Conservation (phyloP, 2,888 invertebrate species). For the Criorhina ranunculi region DNA sequence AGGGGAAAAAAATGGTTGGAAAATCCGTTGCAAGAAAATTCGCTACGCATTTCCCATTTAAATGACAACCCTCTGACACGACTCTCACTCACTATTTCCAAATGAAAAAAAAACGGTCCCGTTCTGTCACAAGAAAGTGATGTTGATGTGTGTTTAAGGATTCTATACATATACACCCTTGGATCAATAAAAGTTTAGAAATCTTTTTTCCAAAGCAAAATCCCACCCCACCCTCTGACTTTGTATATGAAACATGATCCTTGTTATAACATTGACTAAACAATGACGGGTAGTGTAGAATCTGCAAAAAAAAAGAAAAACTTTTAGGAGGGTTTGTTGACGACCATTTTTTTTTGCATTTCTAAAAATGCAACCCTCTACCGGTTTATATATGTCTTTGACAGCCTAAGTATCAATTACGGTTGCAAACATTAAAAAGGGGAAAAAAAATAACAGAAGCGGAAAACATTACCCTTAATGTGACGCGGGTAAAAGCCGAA, state of each 20-base stretch:
- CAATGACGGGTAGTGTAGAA: constrained; percentile 35
- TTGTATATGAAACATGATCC: constrained; percentile 24
- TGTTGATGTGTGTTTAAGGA: constrained; percentile 53
- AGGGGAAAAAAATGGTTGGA: constrained; percentile 30
- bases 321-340: constrained; percentile 1
- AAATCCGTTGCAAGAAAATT: constrained; percentile 58
- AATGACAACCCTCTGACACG: constrained; percentile 44
- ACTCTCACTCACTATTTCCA: constrained; percentile 50
- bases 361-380: constrained; percentile 70
- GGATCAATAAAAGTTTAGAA: constrained; percentile 18
- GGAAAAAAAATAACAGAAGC: constrained; percentile 44
- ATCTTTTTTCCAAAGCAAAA: constrained; percentile 13
- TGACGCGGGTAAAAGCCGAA: constrained; percentile 23
- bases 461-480: constrained; percentile 50
- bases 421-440: constrained; percentile 13
- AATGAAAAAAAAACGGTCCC: constrained; percentile 32
- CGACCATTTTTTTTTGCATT: constrained; percentile 54
- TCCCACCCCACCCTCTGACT: neutral
- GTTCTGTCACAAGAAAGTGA: constrained; percentile 28
- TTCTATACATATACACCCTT: constrained; percentile 25
- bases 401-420: constrained; percentile 73
- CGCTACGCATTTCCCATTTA: constrained; percentile 60
- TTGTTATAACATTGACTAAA: constrained; percentile 14
- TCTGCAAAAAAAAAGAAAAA: constrained; percentile 8
- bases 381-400: constrained; percentile 52